phyloP scores from a whole-genome alignment of 2,113 vertebrate genomes.

The Nestor notabilis region DNA sequence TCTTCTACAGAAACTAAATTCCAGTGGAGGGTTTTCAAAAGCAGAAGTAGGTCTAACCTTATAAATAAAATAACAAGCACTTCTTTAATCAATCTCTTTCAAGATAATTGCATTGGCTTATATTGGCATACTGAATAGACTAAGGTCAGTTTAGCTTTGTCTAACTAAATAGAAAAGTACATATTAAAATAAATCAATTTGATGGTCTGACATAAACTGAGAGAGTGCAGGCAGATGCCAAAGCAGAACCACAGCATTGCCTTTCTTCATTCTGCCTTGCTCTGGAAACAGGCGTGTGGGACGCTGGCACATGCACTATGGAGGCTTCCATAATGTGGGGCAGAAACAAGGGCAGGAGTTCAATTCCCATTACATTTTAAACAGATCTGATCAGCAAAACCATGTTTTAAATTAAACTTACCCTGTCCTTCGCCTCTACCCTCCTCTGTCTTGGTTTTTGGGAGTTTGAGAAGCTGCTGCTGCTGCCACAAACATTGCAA shows the following conservation, averaged over 20 bases:
- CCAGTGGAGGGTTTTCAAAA: not conserved
- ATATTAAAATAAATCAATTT: not conserved
- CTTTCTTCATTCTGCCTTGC: not conserved
- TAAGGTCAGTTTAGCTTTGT: not conserved
- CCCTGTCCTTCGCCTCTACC: not conserved
- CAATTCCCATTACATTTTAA: not conserved
- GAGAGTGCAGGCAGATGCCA: too few relatives aligned
- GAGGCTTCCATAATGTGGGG: not conserved
- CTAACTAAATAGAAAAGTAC: not conserved
- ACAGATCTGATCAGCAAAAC: not conserved
- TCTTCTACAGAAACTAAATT: not conserved
- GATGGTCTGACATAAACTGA: not conserved
- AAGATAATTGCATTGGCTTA: not conserved
- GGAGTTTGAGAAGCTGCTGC: not conserved
- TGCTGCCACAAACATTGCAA: not conserved
- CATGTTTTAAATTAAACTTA: not conserved
- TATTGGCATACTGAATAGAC: not conserved
- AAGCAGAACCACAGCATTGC: not conserved
- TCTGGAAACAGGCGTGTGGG: not conserved
- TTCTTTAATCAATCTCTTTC: not conserved
- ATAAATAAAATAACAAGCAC: not conserved
- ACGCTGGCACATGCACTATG: fast-evolving
- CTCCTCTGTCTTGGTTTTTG: not conserved
- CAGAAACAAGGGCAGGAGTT: not conserved
- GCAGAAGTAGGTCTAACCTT: not conserved